These are phyloP conservation scores for Lymantria monacha DNA, from an alignment of 2,888 invertebrate genomes.

Conservation along the genomic window DNA sequence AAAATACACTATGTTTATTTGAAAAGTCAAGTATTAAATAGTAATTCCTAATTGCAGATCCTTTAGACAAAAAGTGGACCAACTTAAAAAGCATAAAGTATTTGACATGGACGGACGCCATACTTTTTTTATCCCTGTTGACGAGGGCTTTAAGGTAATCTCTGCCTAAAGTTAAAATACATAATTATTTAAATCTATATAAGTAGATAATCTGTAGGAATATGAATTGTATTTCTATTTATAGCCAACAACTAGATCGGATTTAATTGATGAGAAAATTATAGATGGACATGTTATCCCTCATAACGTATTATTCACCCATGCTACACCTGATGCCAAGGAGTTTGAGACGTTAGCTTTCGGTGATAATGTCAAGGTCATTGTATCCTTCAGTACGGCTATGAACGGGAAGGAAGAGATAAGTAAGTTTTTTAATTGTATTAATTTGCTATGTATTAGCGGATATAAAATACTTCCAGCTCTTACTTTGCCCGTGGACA, in stretches of 20 bases:
- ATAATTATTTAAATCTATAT: neutral
- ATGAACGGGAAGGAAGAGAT: slow-evolving; percentile 85
- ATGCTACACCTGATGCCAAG: slow-evolving; percentile 87
- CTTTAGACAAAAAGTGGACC: slow-evolving; percentile 89
- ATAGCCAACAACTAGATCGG: slow-evolving; percentile 86
- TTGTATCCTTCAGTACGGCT: slow-evolving; percentile 89
- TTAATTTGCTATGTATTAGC: neutral
- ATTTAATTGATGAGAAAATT: slow-evolving; percentile 91
- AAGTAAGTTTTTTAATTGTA: slow-evolving; percentile 79
- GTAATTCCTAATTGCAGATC: slow-evolving; percentile 75
- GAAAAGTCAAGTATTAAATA: neutral
- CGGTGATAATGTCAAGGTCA: slow-evolving; percentile 91
- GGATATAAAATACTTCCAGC: no score
- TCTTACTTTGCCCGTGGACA: no score
- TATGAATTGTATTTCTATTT: slow-evolving; percentile 21
- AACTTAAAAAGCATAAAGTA: slow-evolving; percentile 87
- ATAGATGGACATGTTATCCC: slow-evolving; percentile 96
- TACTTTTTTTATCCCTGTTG: slow-evolving; percentile 95
- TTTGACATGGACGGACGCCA: slow-evolving; percentile 90
- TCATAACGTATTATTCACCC: slow-evolving; percentile 92
- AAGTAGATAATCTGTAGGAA: neutral
- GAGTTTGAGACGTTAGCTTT: slow-evolving; percentile 91
- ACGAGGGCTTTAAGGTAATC: slow-evolving; percentile 92
- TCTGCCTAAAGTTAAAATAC: slow-evolving; percentile 10
- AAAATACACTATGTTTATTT: no score